Evolutionary conservation across 2,113 vertebrate species (phyloP).

Genomic region (Podiceps cristatus): DNA sequence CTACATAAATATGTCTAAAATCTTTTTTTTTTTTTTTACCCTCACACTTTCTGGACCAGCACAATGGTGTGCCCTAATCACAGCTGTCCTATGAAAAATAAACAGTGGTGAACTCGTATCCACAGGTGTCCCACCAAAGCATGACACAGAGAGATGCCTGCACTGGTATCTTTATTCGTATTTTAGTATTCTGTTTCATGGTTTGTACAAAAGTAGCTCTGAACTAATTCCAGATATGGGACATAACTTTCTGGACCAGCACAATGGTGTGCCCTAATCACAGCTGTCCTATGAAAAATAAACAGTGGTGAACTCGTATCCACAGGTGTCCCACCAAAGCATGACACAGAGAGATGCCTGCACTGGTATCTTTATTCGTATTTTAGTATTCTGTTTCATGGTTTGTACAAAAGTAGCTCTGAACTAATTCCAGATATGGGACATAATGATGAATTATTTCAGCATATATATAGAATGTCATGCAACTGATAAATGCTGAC

Average conservation of each 20-base stretch:
- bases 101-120: not conserved
- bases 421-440: not conserved
- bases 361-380: not conserved
- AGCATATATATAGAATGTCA: not conserved
- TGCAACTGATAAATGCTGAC: not conserved
- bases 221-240: not conserved
- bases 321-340: not conserved
- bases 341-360: not conserved
- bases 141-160: not conserved
- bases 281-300: not conserved
- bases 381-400: not conserved
- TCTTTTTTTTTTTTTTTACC: not conserved
- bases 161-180: not conserved
- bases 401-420: not conserved
- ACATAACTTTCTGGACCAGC: not conserved
- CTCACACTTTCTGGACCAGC: not conserved
- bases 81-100: not conserved
- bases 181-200: not conserved
- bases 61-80: not conserved
- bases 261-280: not conserved
- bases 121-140: not conserved
- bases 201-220: not conserved
- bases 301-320: not conserved
- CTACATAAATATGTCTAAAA: not conserved
- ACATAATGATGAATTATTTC: not conserved